Evolutionary conservation across 2,797 vertebrate species (phyloP).

Genomic region (Protosalanx chinensis): DNA sequence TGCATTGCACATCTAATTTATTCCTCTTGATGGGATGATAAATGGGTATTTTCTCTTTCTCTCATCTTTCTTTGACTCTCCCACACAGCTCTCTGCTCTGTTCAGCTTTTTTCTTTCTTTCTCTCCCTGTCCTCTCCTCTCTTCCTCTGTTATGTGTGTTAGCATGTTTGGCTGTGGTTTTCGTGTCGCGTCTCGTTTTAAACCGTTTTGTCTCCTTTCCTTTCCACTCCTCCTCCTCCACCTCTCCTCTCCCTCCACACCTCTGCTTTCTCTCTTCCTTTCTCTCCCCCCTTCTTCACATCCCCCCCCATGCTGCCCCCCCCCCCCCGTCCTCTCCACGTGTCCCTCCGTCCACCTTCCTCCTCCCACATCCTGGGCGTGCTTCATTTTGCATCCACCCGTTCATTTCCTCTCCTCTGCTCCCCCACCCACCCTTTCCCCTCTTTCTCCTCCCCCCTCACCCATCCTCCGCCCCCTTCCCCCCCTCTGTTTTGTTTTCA

Average conservation of each 20-base stretch:
- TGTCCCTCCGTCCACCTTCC: slow-evolving; percentile 3
- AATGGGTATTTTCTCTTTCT: too few species aligned
- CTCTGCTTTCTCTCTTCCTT: slow-evolving; percentile 10
- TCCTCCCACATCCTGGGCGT: slow-evolving; percentile 2
- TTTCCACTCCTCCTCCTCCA: slow-evolving; percentile 20
- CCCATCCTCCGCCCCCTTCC: slow-evolving; percentile 27
- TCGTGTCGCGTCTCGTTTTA: slow-evolving; percentile 62
- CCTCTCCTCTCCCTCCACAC: slow-evolving; percentile 45
- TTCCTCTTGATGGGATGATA: too few species aligned
- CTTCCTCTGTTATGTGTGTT: slow-evolving; percentile 24
- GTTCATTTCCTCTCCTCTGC: slow-evolving; percentile 15
- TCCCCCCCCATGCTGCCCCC: slow-evolving; percentile 1
- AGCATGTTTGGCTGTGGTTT: slow-evolving; percentile 53
- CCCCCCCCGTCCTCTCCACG: too few species aligned
- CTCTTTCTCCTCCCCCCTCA: slow-evolving; percentile 12
- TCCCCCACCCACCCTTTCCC: slow-evolving; percentile 13
- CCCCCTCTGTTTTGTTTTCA: slow-evolving; percentile 74
- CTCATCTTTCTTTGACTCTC: too few species aligned
- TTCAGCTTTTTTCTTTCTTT: not conserved
- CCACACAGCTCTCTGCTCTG: not conserved
- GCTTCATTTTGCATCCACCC: slow-evolving; percentile 10
- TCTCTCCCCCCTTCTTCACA: not conserved
- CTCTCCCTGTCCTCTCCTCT: not conserved
- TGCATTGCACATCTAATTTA: too few species aligned
- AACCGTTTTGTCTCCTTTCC: slow-evolving; percentile 58